These are phyloP conservation scores for Campoletis sonorensis DNA, from an alignment of 1,140 invertebrate species.

Conservation along the genomic window DNA sequence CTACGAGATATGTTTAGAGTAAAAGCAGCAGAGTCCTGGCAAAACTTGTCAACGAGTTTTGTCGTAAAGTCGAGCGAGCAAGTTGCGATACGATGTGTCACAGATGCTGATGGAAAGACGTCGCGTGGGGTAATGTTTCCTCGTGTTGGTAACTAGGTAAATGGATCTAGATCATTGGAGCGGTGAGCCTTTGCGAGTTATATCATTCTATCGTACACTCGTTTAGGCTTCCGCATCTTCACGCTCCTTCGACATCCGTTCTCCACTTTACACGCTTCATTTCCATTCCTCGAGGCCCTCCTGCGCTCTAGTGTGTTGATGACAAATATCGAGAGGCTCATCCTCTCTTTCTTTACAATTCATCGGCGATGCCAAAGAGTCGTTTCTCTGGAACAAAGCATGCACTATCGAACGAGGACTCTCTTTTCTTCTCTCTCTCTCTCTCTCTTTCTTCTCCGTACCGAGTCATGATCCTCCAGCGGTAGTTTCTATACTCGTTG, in stretches of 20 bases:
- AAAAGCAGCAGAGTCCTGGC: not conserved
- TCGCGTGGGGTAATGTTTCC: slow-evolving; percentile 42
- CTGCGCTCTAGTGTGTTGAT: not conserved
- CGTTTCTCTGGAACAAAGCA: slow-evolving; percentile 26
- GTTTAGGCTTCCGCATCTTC: not conserved
- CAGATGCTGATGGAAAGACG: not conserved
- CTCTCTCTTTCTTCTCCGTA: not conserved
- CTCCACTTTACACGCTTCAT: slow-evolving; percentile 3
- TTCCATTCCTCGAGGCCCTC: not conserved
- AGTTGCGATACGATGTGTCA: slow-evolving; percentile 34
- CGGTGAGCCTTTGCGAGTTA: slow-evolving; percentile 25
- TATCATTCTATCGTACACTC: slow-evolving; percentile 2
- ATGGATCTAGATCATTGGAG: slow-evolving; percentile 65
- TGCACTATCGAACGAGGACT: slow-evolving; percentile 34
- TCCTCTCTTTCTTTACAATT: not conserved
- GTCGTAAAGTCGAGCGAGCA: slow-evolving; percentile 1
- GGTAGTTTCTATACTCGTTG: not conserved
- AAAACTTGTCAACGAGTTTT: not conserved
- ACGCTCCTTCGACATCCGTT: not conserved
- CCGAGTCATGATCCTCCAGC: slow-evolving; percentile 31
- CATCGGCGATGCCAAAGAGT: not conserved
- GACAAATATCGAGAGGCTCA: not conserved
- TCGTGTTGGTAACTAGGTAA: slow-evolving; percentile 60
- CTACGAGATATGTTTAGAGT: not conserved
- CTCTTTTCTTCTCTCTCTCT: not conserved